Base-by-base conservation (phyloP, 1,140 invertebrate species). In the Bombus superbus region DNA sequence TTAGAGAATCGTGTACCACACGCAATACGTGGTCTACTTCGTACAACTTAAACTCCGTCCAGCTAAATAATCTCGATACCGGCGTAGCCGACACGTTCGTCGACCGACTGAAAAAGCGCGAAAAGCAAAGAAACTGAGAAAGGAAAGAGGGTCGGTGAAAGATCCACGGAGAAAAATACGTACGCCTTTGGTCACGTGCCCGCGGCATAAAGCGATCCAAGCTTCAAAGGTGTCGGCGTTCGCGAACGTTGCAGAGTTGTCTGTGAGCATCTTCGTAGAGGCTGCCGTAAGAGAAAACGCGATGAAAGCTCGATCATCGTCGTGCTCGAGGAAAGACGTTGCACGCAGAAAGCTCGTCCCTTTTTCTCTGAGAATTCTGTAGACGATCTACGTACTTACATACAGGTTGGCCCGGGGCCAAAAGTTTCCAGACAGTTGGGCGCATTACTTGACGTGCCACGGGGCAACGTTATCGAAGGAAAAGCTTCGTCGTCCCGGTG, bases 381-480 rank as follows among this genome's bases (percentile, higher is more conserved):
- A 44, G 75, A 77, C 75, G 57, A 42, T 40, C 38, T 77, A 42
- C 40, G 32, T 75, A 32, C 32, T 53, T 35, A 18, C 64, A 66
- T 66, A 22, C 32, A 42, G 72, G 57, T 89, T 91, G 91, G 91
- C 85, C n/a, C 4, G 2, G 13, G 47, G 86, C 91, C 91, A 92
- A 92, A 92, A 87, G 82, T 92, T 92, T 90, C 85, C 91, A 92
- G 91, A 92, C 91, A 89, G 91, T 92, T 92, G 91, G 91, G 91
- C 91, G 91, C 89, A 91, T 89, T 90, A 88, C 90, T 89, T 66
- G 82, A 90, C 81, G 68, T 40, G 74, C 59, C 25, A 68, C 72
- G 68, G 40, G 66, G 64, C 76, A 83, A 83, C 88, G 80, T 90
- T 86, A 90, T 85, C 83, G 89, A 71, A 82, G 80, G 57, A 85